Percentiles rank a stretch among this genome's conserved stretches.
Conservation (phyloP, 2,888 invertebrate species). For the Nymphalis polychloros region DNA sequence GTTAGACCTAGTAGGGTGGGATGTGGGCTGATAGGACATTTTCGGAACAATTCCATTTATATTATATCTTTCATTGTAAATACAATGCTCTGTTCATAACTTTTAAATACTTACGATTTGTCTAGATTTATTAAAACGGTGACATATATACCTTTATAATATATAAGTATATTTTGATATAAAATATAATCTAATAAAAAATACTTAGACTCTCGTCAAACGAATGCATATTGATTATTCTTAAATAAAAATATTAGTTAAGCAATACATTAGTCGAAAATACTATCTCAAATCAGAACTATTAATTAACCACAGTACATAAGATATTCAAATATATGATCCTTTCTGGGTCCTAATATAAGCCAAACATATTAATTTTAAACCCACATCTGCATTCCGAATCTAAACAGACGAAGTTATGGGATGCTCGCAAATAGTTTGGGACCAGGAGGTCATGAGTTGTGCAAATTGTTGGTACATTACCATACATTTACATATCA, state of each 20-base stretch:
- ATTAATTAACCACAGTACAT: slow-evolving; percentile 1
- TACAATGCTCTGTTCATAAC: no score
- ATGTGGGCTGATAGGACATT: no score
- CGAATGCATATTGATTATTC: no score
- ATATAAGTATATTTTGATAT: no score
- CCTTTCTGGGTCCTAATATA: slow-evolving; percentile 54
- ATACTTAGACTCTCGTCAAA: no score
- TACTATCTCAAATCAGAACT: not conserved
- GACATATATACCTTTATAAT: no score
- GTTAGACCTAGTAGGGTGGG: no score
- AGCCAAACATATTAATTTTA: slow-evolving; percentile 77
- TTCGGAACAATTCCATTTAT: no score
- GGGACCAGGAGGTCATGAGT: slow-evolving; percentile 62
- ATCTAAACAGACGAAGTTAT: slow-evolving; percentile 60
- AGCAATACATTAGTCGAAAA: not conserved
- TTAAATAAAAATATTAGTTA: not conserved
- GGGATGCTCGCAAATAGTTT: slow-evolving; percentile 53
- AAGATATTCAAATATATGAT: slow-evolving; percentile 33
- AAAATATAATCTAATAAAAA: no score
- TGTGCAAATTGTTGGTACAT: slow-evolving; percentile 52
- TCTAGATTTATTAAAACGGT: no score
- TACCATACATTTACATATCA: slow-evolving; percentile 69
- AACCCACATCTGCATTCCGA: slow-evolving; percentile 69
- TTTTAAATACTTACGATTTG: no score
- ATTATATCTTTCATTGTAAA: no score